Evolutionary conservation across 2,888 invertebrate species (phyloP), one percentile per base, ranked within the genome.

Genomic region (Ditula angustiorana): DNA sequence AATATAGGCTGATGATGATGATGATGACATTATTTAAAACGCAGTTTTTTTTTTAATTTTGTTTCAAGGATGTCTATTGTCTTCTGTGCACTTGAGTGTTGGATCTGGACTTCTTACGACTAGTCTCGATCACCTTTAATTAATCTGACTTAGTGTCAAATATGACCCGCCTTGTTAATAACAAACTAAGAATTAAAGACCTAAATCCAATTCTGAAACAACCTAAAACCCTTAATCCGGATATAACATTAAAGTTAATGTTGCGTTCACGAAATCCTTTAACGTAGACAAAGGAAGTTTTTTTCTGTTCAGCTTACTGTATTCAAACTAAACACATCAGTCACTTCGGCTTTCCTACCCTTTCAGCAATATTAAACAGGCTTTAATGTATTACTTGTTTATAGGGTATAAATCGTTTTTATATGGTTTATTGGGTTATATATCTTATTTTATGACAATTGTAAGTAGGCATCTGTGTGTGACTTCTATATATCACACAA

Each of bases 261-360:
- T 64, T 59, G 52, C 64, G 64, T 64, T 59, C 46, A 64, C 33
- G 33, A 44, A 53, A 64, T 46, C 64, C 59, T 58, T 46, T 52
- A 24, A 59, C 23, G 59, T 28, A 64, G 53, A 59, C 58, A 64
- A 47, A 30, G 47, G 21, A 47, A 53, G 26, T 46, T 64, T 55
- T 44, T 63, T 59, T 59, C 46, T 52, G 37, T 58, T 57, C 37
- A 58, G 56, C 30, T 57, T 56, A 61, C 52, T 52, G 63, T 55
- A 82, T 80, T 76, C 75, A 78, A 83, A 80, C 77, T 80, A 83
- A 86, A 85, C 78, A 83, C 82, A 87, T 86, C 85, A 82, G 81
- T 86, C 85, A 85, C 76, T 65, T 66, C 56, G 71, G 68, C 73
- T 77, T 74, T 74, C 67, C 71, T 76, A 87, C 85, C 85, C 85